phyloP scores from a whole-genome alignment of 2,113 vertebrate species.

The Dendropsophus ebraccatus region DNA sequence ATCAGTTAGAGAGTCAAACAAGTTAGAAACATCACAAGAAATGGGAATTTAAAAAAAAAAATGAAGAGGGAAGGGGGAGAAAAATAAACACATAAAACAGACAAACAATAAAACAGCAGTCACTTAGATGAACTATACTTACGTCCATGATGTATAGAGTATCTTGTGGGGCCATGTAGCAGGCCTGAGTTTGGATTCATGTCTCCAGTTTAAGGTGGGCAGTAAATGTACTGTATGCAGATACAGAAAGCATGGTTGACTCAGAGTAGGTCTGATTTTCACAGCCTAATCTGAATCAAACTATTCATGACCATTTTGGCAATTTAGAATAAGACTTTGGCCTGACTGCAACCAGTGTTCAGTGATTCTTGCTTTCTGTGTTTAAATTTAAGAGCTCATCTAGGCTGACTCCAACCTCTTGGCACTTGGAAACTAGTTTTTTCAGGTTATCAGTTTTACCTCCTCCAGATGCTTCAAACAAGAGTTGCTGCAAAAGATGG shows the following conservation, averaged over 20 bases:
- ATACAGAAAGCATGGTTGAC: slow-evolving; percentile 73
- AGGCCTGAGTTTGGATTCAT: slow-evolving; percentile 82
- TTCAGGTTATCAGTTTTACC: slow-evolving; percentile 91
- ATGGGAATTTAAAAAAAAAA: slow-evolving; percentile 66
- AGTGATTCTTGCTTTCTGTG: slow-evolving; percentile 85
- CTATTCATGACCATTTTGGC: slow-evolving; percentile 81
- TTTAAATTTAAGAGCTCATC: slow-evolving; percentile 92
- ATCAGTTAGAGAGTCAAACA: slow-evolving; percentile 78
- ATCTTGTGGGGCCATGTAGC: slow-evolving; percentile 83
- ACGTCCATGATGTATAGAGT: slow-evolving; percentile 90
- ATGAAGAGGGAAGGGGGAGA: slow-evolving; percentile 46
- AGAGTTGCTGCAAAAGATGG: slow-evolving; percentile 90
- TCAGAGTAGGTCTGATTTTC: slow-evolving; percentile 77
- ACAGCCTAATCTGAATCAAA: slow-evolving; percentile 70
- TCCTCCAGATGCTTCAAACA: slow-evolving; percentile 93
- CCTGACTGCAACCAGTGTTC: slow-evolving; percentile 78
- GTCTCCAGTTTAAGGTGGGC: slow-evolving; percentile 77
- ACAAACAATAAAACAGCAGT: slow-evolving; percentile 80
- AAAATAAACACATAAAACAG: slow-evolving; percentile 75
- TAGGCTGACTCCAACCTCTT: slow-evolving; percentile 95
- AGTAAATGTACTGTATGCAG: slow-evolving; percentile 67
- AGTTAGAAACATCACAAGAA: slow-evolving; percentile 80
- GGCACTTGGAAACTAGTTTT: slow-evolving; percentile 91
- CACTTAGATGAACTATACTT: slow-evolving; percentile 96
- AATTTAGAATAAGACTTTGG: slow-evolving; percentile 77